These are phyloP conservation scores for Trichonephila clavipes DNA, from an alignment of 1,140 invertebrate genomes.

Conservation along the genomic window DNA sequence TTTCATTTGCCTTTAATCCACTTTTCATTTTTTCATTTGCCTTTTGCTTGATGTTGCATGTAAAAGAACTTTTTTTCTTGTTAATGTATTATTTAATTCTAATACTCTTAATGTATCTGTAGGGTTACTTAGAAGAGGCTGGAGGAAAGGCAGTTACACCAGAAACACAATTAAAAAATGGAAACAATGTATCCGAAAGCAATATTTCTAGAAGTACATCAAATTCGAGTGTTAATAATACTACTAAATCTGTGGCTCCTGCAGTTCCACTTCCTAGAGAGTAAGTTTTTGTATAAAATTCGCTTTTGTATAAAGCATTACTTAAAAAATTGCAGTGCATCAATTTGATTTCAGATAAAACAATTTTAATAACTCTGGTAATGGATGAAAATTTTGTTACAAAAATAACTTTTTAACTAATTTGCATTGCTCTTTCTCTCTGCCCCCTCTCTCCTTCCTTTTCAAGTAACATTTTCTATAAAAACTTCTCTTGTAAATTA, in stretches of 20 bases:
- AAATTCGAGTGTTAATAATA: slow-evolving; percentile 91
- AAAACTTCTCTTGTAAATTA: no score
- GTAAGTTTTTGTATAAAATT: slow-evolving; percentile 25
- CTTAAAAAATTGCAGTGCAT: background rate
- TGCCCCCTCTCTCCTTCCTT: no score
- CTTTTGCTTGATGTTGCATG: background rate
- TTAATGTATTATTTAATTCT: no score
- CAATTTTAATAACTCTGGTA: no score
- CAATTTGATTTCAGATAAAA: no score
- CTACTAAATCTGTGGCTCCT: slow-evolving; percentile 78
- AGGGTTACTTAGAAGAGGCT: slow-evolving; percentile 66
- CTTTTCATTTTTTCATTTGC: background rate
- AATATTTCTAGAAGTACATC: slow-evolving; percentile 93
- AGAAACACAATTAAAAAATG: slow-evolving; percentile 77
- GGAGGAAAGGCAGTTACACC: slow-evolving; percentile 49
- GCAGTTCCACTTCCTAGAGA: slow-evolving; percentile 71
- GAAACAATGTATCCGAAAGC: slow-evolving; percentile 87
- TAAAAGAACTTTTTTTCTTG: no score
- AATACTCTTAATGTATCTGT: background rate
- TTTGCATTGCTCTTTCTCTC: no score
- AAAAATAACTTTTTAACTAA: no score
- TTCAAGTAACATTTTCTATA: no score
- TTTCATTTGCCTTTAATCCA: background rate
- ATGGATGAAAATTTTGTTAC: no score
- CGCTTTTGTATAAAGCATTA: background rate